A percentile compares a stretch with the other conserved stretches of the same genome.
Evolutionary conservation across 1,140 invertebrate genomes (phyloP).

Genomic region (Brachionus calyciflorus): DNA sequence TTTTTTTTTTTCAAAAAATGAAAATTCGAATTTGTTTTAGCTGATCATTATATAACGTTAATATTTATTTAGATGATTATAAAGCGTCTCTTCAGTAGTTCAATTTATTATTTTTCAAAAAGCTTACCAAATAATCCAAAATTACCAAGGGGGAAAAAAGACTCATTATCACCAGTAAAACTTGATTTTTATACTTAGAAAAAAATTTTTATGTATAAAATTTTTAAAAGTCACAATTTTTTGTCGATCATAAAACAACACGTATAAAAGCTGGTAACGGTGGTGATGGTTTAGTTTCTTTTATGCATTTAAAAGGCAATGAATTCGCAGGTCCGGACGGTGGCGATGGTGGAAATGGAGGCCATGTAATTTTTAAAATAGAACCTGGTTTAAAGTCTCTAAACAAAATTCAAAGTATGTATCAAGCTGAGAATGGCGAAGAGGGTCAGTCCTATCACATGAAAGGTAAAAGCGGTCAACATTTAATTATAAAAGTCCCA

Average conservation of each 20-base stretch:
- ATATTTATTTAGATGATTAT: too few species aligned
- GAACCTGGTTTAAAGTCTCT: slow-evolving; percentile 38
- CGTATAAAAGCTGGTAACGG: slow-evolving; percentile 75
- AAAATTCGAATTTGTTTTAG: too few species aligned
- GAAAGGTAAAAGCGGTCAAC: slow-evolving; percentile 35
- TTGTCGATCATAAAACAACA: slow-evolving; percentile 56
- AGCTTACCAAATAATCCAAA: background rate
- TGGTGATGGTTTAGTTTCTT: slow-evolving; percentile 84
- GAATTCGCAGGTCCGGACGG: slow-evolving; percentile 88
- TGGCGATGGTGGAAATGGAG: slow-evolving; percentile 94
- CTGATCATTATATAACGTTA: too few species aligned
- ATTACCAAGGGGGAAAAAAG: slow-evolving; percentile 20
- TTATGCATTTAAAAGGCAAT: slow-evolving; percentile 73
- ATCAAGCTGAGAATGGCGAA: slow-evolving; percentile 40
- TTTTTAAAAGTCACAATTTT: slow-evolving; percentile 50
- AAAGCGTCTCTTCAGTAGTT: background rate
- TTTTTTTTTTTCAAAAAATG: too few species aligned
- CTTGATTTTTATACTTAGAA: background rate
- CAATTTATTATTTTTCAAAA: background rate
- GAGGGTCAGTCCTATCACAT: slow-evolving; percentile 13
- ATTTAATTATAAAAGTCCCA: slow-evolving; percentile 64
- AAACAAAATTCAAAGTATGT: slow-evolving; percentile 37
- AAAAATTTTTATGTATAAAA: background rate
- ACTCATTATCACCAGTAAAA: background rate
- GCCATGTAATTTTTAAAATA: slow-evolving; percentile 78